A percentile compares a stretch with the other conserved stretches of the same genome.
Evolutionary conservation across 2,888 invertebrate species (phyloP).

Genomic region (Hemaris fuciformis): DNA sequence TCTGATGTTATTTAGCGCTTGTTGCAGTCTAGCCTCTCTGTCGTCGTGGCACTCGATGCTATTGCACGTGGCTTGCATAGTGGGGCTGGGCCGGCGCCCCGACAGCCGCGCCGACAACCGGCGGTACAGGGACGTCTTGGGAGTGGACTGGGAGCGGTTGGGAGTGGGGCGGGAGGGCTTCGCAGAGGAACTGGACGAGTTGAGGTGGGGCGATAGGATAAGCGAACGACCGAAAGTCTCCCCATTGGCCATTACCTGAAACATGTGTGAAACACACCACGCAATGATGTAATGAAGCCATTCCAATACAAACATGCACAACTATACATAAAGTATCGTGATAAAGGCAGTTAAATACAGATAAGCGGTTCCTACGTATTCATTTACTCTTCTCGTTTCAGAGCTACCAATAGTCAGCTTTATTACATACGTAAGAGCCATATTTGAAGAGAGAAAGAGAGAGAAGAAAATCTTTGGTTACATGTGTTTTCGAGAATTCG

Average conservation of each 20-base stretch:
- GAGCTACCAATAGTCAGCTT: background rate
- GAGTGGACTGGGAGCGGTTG: conserved; percentile 69
- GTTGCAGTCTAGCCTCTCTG: conserved; percentile 56
- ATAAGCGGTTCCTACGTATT: conserved; percentile 38
- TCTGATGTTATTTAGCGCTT: conserved; percentile 58
- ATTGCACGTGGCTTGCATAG: conserved; percentile 41
- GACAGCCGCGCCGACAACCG: conserved; percentile 73
- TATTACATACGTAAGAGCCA: background rate
- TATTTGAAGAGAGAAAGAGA: background rate
- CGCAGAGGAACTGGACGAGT: conserved; percentile 59
- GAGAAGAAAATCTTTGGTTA: background rate
- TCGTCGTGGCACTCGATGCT: conserved; percentile 43
- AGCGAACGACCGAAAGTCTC: conserved; percentile 84
- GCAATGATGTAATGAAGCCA: conserved; percentile 82
- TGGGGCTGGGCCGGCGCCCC: conserved; percentile 58
- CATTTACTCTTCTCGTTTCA: background rate
- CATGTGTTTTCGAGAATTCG: background rate
- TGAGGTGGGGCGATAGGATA: conserved; percentile 77
- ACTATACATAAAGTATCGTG: conserved; percentile 53
- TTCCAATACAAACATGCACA: conserved; percentile 79
- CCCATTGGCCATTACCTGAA: conserved; percentile 86
- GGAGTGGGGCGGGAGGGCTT: conserved; percentile 64
- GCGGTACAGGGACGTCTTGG: conserved; percentile 74
- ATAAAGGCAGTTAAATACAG: conserved; percentile 64
- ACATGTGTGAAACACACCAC: conserved; percentile 83